Conservation (phyloP, 2,888 invertebrate genomes). For the Drosophila cognata region DNA sequence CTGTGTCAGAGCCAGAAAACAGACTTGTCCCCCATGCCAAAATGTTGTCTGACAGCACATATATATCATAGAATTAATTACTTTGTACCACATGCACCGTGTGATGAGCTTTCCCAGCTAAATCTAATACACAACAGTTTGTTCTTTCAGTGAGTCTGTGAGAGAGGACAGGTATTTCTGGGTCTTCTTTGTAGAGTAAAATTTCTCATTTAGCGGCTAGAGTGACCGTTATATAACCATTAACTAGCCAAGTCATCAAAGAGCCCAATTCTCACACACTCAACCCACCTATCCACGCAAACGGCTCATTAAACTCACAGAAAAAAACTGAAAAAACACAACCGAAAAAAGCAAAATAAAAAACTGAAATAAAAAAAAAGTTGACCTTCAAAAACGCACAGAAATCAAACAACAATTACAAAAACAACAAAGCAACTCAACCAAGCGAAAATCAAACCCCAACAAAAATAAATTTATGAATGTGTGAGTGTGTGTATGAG, state of each 20-base stretch:
- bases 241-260: slow-evolving; percentile 41
- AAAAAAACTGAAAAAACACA: slow-evolving; percentile 27
- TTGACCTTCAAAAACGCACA: slow-evolving; percentile 79
- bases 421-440: slow-evolving; percentile 63
- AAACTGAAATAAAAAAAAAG: slow-evolving; percentile 60
- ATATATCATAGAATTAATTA: background rate
- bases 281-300: slow-evolving; percentile 63
- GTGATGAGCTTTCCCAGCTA: background rate
- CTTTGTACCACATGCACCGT: background rate
- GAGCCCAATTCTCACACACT: slow-evolving; percentile 66
- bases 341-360: slow-evolving; percentile 8
- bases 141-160: background rate
- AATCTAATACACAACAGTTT: background rate
- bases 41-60: background rate
- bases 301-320: slow-evolving; percentile 71
- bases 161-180: background rate
- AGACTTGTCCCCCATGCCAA: background rate
- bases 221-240: slow-evolving; percentile 53
- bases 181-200: background rate
- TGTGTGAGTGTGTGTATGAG: slow-evolving; percentile 13
- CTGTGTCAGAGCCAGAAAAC: background rate
- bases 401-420: slow-evolving; percentile 69
- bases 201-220: background rate
- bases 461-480: slow-evolving; percentile 17
- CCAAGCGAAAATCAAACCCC: slow-evolving; percentile 71